Conservation (phyloP, 2,113 vertebrate genomes). For the Scophthalmus maximus region DNA sequence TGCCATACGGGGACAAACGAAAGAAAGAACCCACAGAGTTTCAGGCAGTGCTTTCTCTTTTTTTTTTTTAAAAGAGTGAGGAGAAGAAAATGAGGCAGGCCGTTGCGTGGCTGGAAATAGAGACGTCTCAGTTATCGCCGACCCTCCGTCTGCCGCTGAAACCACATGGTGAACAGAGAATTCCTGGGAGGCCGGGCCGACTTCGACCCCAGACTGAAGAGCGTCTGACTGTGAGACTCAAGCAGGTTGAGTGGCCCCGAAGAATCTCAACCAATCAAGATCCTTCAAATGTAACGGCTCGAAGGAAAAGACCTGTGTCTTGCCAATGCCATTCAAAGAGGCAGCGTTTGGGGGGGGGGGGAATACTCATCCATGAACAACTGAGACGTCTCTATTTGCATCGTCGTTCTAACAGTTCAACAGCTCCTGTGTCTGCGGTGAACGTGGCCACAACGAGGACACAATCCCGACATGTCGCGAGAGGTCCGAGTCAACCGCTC, state of each 20-base stretch:
- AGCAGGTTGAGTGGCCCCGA: neutral
- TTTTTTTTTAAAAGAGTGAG: conserved; percentile 3
- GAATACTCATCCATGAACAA: neutral
- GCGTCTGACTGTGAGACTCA: conserved; percentile 24
- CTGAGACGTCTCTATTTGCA: neutral
- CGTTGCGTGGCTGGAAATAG: conserved; percentile 67
- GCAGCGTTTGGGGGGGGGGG: neutral
- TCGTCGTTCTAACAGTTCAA: conserved; percentile 8
- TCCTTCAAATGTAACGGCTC: neutral
- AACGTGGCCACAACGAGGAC: neutral
- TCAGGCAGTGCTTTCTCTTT: conserved; percentile 4
- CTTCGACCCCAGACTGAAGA: conserved; percentile 18
- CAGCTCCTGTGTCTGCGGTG: conserved; percentile 5
- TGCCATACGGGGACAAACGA: neutral
- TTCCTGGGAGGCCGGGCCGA: conserved; percentile 49
- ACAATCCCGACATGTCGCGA: neutral
- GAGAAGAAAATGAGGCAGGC: conserved; percentile 54
- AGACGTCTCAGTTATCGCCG: conserved; percentile 60
- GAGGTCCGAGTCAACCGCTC: conserved; percentile 14
- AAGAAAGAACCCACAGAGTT: neutral
- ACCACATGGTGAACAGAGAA: conserved; percentile 55
- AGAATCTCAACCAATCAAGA: conserved; percentile 8
- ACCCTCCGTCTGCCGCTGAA: conserved; percentile 11
- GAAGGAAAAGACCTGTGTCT: neutral
- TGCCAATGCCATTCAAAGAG: neutral